Conservation (phyloP, 2,113 vertebrate genomes). For the Meles meles region DNA sequence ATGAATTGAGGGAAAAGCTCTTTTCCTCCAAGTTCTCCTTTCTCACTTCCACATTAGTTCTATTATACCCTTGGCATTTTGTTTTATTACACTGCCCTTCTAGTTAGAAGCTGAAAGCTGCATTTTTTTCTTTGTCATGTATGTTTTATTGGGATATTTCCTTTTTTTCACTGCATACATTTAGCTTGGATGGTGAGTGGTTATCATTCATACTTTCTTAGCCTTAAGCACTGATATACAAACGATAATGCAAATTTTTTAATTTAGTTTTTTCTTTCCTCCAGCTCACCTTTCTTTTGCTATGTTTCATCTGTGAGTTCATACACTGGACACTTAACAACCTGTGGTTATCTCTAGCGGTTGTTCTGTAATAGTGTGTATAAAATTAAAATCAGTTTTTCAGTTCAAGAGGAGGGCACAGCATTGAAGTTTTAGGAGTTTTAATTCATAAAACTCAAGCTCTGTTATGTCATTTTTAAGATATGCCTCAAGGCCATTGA, state of each 20-base stretch:
- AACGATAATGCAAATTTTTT: background rate
- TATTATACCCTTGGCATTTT: background rate
- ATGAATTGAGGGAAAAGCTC: background rate
- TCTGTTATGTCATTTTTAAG: conserved; percentile 59
- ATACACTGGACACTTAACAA: background rate
- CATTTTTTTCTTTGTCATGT: background rate
- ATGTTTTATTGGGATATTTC: background rate
- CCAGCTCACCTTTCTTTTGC: background rate
- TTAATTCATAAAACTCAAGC: conserved; percentile 60
- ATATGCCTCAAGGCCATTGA: conserved; percentile 59
- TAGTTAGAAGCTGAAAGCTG: background rate
- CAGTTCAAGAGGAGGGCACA: conserved; percentile 61
- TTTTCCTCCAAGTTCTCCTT: background rate
- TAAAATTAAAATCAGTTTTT: conserved; percentile 68
- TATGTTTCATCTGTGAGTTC: background rate
- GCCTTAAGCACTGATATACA: background rate
- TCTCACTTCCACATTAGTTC: background rate
- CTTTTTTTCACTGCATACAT: background rate
- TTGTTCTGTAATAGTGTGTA: conserved; percentile 16
- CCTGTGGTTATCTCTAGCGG: conserved; percentile 23
- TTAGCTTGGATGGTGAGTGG: background rate
- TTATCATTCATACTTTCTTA: background rate
- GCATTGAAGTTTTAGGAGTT: conserved; percentile 58
- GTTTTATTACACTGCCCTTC: background rate
- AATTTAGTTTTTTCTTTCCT: conserved; percentile 6